Percentiles rank a stretch among this genome's conserved stretches.
Evolutionary conservation across 2,113 vertebrate species (phyloP).

Genomic region (Aphelocoma coerulescens): DNA sequence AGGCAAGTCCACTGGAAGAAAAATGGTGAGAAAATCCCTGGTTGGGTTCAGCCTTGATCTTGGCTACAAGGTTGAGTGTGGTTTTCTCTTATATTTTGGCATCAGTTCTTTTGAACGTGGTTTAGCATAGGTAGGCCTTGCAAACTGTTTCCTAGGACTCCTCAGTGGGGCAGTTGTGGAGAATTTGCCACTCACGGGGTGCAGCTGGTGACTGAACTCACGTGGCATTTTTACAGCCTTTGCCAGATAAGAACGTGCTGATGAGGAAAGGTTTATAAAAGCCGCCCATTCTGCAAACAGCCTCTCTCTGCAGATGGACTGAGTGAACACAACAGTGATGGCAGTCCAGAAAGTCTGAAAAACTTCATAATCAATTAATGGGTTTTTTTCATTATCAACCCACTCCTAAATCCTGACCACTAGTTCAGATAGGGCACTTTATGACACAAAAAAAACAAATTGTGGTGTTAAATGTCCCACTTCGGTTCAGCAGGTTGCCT

Average conservation of each 20-base stretch:
- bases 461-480: neutral
- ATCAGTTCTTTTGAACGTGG: neutral
- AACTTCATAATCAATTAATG: neutral
- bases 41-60: fast-evolving
- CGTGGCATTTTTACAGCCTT: neutral
- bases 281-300: neutral
- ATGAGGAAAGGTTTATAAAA: neutral
- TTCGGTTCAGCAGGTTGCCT: neutral
- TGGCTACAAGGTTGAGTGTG: neutral
- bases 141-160: neutral
- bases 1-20: neutral
- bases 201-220: neutral
- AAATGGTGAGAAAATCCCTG: neutral
- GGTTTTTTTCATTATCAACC: neutral
- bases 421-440: neutral
- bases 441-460: neutral
- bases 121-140: neutral
- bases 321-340: neutral
- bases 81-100: neutral
- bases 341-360: neutral
- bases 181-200: fast-evolving
- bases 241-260: fast-evolving
- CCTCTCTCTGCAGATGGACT: neutral
- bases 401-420: neutral
- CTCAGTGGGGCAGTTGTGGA: neutral